Evolutionary conservation across 2,888 invertebrate genomes (phyloP).

Genomic region (Parnassius orleans): DNA sequence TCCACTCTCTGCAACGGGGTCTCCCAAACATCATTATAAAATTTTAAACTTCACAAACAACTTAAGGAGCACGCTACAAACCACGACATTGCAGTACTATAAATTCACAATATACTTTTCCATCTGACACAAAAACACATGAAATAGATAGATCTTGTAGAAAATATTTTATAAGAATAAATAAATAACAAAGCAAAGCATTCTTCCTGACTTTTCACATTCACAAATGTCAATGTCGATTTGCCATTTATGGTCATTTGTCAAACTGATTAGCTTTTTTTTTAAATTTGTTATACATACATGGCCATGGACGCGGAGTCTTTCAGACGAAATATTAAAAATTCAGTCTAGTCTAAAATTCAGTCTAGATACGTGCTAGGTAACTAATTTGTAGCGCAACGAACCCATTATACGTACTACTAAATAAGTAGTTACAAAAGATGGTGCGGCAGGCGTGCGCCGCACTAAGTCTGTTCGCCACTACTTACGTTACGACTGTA

Average conservation of each 20-base stretch:
- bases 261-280: too few species aligned
- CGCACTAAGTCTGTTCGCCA: too few species aligned
- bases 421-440: too few species aligned
- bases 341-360: too few species aligned
- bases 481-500: too few species aligned
- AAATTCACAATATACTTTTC: background rate
- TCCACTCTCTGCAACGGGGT: constrained; percentile 89
- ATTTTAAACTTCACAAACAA: constrained; percentile 48
- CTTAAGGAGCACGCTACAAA: constrained; percentile 28
- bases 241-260: constrained; percentile 18
- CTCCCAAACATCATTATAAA: constrained; percentile 65
- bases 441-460: too few species aligned
- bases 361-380: too few species aligned
- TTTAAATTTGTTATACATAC: too few species aligned
- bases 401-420: too few species aligned
- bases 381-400: too few species aligned
- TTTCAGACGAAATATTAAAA: too few species aligned
- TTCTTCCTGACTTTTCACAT: constrained; percentile 42
- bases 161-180: constrained; percentile 34
- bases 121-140: background rate
- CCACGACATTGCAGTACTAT: constrained; percentile 22
- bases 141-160: background rate
- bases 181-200: constrained; percentile 53
- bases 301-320: too few species aligned
- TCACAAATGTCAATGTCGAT: constrained; percentile 21